Evolutionary conservation across 2,797 vertebrate species (phyloP).

Genomic region (Leucoraja ocellata): DNA sequence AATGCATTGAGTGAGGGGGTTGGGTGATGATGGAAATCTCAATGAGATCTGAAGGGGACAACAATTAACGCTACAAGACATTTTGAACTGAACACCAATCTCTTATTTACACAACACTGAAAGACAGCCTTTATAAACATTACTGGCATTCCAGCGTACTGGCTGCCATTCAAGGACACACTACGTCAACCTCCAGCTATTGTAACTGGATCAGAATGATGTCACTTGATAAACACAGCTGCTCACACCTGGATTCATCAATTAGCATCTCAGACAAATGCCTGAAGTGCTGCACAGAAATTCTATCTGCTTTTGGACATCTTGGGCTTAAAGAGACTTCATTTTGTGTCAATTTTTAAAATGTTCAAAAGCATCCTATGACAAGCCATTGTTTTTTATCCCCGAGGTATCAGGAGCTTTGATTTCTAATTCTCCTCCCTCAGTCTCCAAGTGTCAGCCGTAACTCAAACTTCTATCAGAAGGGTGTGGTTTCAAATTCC

Average conservation of each 20-base stretch:
- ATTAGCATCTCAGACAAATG: neutral
- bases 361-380: neutral
- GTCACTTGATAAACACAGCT: neutral
- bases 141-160: neutral
- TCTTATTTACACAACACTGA: neutral
- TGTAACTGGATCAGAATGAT: neutral
- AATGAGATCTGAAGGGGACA: neutral
- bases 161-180: neutral
- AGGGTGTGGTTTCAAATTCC: neutral
- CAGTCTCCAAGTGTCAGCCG: neutral
- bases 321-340: neutral
- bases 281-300: neutral
- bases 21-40: neutral
- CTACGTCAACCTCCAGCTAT: neutral
- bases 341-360: neutral
- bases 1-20: neutral
- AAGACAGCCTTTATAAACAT: neutral
- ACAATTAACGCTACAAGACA: neutral
- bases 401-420: neutral
- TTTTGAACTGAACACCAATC: neutral
- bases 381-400: neutral
- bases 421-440: neutral
- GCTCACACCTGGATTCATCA: neutral
- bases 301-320: neutral
- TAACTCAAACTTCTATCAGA: neutral